A percentile compares a stretch with the other conserved stretches of the same genome.
These are phyloP conservation scores for Ibycter americanus DNA, from an alignment of 2,797 vertebrate genomes.

Conservation along the genomic window DNA sequence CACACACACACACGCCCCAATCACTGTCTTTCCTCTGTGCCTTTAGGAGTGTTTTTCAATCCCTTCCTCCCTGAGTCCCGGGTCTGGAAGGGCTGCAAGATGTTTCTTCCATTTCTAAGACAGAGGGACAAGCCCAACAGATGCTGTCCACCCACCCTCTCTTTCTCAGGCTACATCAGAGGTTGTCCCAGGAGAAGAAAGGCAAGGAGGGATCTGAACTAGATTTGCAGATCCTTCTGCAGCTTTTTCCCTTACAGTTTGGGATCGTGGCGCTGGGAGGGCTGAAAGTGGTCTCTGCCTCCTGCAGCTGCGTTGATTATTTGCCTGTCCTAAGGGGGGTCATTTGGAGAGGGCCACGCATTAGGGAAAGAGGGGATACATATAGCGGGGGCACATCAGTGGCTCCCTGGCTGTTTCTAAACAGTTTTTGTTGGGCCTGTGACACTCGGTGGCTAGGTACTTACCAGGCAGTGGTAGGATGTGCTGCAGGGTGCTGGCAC, in stretches of 20 bases:
- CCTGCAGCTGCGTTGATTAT: not conserved
- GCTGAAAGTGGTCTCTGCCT: not conserved
- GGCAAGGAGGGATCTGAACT: not conserved
- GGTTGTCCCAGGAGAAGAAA: not conserved
- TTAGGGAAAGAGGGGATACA: not conserved
- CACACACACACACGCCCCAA: too few species aligned
- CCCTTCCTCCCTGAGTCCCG: not conserved
- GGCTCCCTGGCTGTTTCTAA: not conserved
- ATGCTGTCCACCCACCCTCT: not conserved
- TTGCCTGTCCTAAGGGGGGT: not conserved
- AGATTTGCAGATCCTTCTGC: not conserved
- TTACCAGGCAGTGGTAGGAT: fast-evolving
- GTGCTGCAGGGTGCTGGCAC: fast-evolving
- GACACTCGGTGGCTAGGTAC: not conserved
- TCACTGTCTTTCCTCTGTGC: not conserved
- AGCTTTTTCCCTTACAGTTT: not conserved
- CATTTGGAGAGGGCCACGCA: not conserved
- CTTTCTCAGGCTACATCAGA: not conserved
- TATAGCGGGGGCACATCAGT: not conserved
- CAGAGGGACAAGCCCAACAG: not conserved
- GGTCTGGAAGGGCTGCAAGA: not conserved
- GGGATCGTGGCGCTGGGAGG: fast-evolving
- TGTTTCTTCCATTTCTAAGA: not conserved
- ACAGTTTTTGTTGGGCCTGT: not conserved
- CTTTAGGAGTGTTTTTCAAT: not conserved